phyloP scores from a whole-genome alignment of 1,140 invertebrate genomes.

The Musca vetustissima region DNA sequence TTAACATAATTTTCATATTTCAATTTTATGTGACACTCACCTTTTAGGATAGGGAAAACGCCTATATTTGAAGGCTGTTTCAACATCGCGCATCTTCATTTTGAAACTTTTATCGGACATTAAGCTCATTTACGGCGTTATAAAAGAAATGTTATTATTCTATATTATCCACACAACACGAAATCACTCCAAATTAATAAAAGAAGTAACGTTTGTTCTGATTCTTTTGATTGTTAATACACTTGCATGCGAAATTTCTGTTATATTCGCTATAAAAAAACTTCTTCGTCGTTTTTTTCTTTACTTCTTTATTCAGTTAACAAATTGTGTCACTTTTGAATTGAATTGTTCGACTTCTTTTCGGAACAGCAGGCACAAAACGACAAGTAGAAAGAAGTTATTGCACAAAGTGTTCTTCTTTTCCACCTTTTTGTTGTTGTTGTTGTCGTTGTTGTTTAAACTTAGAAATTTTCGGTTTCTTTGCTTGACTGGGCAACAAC shows the following conservation, averaged over 20 bases:
- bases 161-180: not conserved
- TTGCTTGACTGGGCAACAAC: too few relatives aligned
- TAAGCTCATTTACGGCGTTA: conserved; percentile 23
- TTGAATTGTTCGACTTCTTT: too few relatives aligned
- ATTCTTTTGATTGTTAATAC: too few relatives aligned
- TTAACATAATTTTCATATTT: too few relatives aligned
- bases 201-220: not conserved
- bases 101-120: conserved; percentile 32
- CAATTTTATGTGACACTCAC: conserved; percentile 37
- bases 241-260: too few relatives aligned
- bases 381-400: too few relatives aligned
- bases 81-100: conserved; percentile 53
- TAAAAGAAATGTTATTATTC: not conserved
- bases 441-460: too few relatives aligned
- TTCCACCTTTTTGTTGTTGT: too few relatives aligned
- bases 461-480: too few relatives aligned
- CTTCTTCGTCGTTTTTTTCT: not conserved
- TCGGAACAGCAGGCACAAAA: too few relatives aligned
- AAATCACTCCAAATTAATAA: not conserved
- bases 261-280: not conserved
- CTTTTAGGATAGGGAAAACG: conserved; percentile 54
- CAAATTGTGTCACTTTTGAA: too few relatives aligned
- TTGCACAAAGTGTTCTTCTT: too few relatives aligned
- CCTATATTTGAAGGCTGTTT: conserved; percentile 52
- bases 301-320: not conserved